These are phyloP conservation scores for Rhagium mordax DNA, from an alignment of 2,888 invertebrate species.

Conservation along the genomic window DNA sequence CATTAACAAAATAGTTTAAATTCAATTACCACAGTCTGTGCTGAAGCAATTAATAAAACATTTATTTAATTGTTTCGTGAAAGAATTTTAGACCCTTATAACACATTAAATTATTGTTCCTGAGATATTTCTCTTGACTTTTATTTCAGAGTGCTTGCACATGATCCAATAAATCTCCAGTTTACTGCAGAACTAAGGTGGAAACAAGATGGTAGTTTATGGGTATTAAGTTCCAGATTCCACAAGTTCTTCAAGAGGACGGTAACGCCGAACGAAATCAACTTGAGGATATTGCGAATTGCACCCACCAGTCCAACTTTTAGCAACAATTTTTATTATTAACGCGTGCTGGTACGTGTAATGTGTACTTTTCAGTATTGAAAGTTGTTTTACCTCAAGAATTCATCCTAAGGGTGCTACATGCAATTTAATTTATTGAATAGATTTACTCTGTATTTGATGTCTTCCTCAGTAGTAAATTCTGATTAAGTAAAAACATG, in stretches of 20 bases:
- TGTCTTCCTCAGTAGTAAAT: too few species aligned
- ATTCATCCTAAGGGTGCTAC: too few species aligned
- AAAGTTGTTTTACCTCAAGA: background rate
- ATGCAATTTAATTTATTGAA: too few species aligned
- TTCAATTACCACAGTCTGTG: too few species aligned
- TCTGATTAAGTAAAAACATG: too few species aligned
- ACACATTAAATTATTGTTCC: background rate
- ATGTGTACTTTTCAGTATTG: background rate
- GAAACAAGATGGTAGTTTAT: slow-evolving; percentile 81
- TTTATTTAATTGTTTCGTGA: too few species aligned
- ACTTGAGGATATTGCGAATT: slow-evolving; percentile 79
- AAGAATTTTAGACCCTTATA: too few species aligned
- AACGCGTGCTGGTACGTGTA: background rate
- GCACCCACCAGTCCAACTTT: slow-evolving; percentile 4
- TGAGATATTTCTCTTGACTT: slow-evolving; percentile 4
- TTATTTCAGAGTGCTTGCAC: slow-evolving; percentile 77
- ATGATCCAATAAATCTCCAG: slow-evolving; percentile 81
- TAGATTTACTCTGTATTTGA: too few species aligned
- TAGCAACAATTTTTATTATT: slow-evolving; percentile 17
- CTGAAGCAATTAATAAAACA: too few species aligned
- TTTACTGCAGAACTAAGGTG: slow-evolving; percentile 85
- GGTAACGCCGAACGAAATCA: slow-evolving; percentile 79
- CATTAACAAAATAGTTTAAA: too few species aligned
- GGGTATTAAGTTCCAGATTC: slow-evolving; percentile 83
- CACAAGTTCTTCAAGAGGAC: slow-evolving; percentile 85